Conservation (phyloP, 2,113 vertebrate species). For the Heloderma charlesbogerti region DNA sequence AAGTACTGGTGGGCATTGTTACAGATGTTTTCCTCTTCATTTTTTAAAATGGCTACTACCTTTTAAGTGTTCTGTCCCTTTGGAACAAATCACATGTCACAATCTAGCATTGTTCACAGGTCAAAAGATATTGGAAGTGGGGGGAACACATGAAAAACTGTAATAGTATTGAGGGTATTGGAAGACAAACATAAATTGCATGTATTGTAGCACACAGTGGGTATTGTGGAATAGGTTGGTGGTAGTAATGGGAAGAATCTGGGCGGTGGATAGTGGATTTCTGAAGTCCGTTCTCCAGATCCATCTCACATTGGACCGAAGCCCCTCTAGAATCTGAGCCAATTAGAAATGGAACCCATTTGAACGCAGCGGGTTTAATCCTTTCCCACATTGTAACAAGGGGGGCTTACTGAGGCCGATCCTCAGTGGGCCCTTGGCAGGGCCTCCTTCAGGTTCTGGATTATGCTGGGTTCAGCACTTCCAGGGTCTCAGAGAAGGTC, state of each 20-base stretch:
- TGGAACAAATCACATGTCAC: neutral
- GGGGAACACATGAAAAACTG: no score
- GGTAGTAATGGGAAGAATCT: no score
- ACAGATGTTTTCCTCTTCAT: constrained; percentile 2
- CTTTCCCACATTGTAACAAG: neutral
- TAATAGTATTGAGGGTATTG: no score
- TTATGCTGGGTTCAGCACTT: neutral
- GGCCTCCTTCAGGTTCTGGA: neutral
- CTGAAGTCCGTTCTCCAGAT: no score
- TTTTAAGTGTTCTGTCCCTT: neutral
- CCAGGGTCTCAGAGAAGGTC: neutral
- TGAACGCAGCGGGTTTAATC: neutral
- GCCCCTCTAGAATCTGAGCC: neutral
- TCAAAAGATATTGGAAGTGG: neutral
- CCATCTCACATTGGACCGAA: no score
- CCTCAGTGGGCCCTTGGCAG: neutral
- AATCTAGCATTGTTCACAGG: neutral
- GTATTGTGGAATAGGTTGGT: no score
- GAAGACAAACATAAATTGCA: no score
- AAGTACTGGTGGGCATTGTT: constrained; percentile 23
- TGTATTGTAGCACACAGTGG: no score
- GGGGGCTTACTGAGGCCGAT: neutral
- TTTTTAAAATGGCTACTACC: neutral
- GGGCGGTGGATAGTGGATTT: no score
- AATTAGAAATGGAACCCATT: neutral